Base-by-base conservation (phyloP, 2,797 vertebrate species). In the Cyclura pinguis region DNA sequence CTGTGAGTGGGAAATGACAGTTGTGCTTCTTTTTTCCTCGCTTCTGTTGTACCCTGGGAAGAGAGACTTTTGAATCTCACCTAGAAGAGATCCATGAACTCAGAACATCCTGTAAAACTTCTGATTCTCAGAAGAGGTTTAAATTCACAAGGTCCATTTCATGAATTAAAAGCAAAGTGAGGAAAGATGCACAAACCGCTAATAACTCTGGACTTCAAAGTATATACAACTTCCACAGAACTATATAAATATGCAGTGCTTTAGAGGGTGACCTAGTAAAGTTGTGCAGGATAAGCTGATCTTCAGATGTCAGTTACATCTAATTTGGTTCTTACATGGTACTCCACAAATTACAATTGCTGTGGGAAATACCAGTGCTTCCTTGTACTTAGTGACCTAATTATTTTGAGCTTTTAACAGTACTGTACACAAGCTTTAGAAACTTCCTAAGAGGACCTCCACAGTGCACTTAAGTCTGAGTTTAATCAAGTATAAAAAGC, bases 401-500 rank as follows among this genome's bases (percentile, higher is more conserved):
- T 78, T 32, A 78, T 87, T 87, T 9, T 29, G 35, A 29, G 16
- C 16, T 87, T 24, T 87, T 32, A 88, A 76, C 84, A 92, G 0
- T 89, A 85, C 1, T 52, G 22, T 82, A 88, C 86, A 84, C 29
- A 74, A 80, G n/a, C 85, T 80, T 88, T 80, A 93, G 88, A 47
- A 91, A 78, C 42, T 35, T 35, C 12, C 87, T 89, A 86, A 4
- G 16, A 88, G 52, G 85, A 0, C 85, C 91, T 92, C 87, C 22
- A 83, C 50, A 74, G 59, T 47, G 73, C 35, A 7, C 35, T 76
- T 89, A 84, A 16, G 89, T 24, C 1, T 7, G 84, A 69, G 84
- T 81, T 83, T 90, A 90, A 90, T 74, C 16, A 35, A 91, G 69
- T 12, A 90, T 9, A 82, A 64, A 87, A 92, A 86, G 52, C 57